Evolutionary conservation across 1,140 invertebrate species (phyloP), one percentile per base, ranked within the genome.

Genomic region (Pteromalus puparum): DNA sequence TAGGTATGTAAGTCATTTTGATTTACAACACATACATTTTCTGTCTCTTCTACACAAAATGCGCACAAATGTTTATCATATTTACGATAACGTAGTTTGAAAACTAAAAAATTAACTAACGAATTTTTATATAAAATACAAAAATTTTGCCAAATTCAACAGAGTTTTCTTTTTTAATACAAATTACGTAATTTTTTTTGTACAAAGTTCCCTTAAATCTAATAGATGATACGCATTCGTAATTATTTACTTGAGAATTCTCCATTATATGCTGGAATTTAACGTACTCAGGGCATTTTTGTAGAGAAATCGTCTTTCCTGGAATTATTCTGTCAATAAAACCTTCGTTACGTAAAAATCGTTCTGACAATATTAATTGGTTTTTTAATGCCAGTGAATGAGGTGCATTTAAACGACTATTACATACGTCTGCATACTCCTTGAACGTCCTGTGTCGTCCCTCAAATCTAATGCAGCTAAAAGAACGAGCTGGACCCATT

Each of bases 391-490:
- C 46, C 21, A 85, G 74, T 24, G 78, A 85, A 21, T 65, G 34
- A 5, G 46, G 42, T 38, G 82, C 73, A 82, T 85, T 87, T 67
- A 15, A 26, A 67, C 86, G 46, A 30, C 85, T 87, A n/a, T 70
- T 86, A 13, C 76, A 82, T 42, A 80, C 76, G 68, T 86, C 78
- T 15, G 83, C 83, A 24, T 79, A 46, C 30, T 83, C 67, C 87
- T 88, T 88, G 0, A 84, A 76, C 78, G 82, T 34, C 61, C 83
- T 84, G 76, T 89, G 89, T 80, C 86, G 86, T 1, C 61, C 82
- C 82, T 88, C 87, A 83, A 82, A 88, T 18, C 86, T 38, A 18
- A 89, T 88, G 61, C 79, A 86, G 6, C n/a, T 79, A 15, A 87
- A 81, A 48, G 81, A 74, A 26, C 81, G 76, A 0, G 86, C 24